Evolutionary conservation across 2,888 invertebrate genomes (phyloP), one percentile per base, ranked within the genome.

Genomic region (Luperina testacea): DNA sequence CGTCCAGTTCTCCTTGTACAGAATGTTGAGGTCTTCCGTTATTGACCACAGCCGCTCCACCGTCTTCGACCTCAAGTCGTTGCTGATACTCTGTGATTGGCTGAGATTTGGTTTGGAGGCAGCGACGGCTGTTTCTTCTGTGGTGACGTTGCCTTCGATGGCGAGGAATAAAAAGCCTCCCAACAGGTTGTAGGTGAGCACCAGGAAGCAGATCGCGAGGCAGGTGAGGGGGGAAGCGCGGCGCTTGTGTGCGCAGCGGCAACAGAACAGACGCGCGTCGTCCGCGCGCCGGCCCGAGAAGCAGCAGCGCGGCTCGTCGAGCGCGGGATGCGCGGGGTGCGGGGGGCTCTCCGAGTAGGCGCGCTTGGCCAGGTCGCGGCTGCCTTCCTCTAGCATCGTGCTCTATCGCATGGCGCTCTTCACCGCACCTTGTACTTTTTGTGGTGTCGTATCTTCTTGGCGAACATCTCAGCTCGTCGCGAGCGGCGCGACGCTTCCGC

Each of bases 1-100:
- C 27, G 99, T 99, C 99, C 99, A 99, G 94, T 99, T 99, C 90
- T 98, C 98, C 91, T 98, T 98, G 93, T 99, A 98, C 78, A 99
- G 96, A 89, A 99, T 98, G 93, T 99, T 99, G 77, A 99, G 96
- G 92, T 98, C 98, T 93, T 98, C 98, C 0, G 99, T 98, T 87
- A 98, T 98, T 81, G 98, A 98, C 98, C 98, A 98, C 80, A 98
- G 96, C 24, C 98, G 97, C 94, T 98, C 98, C 4, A 98, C 98
- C 7, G 98, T 98, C 80, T 92, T 97, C 1, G 97, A 97, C 75
- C 98, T 97, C 82, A 98, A 95, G 82, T 98, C 97, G 84, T 95
- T 96, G 88, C 96, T 96, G 81, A 95, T 95, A 87, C 91, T 94
- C 81, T 96, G 97, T 82, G 95, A 92, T 88, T 93, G 97, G 91